Evolutionary conservation across 2,797 vertebrate genomes (phyloP), one percentile per base, ranked within the genome.

Genomic region (Hyperoplus immaculatus): DNA sequence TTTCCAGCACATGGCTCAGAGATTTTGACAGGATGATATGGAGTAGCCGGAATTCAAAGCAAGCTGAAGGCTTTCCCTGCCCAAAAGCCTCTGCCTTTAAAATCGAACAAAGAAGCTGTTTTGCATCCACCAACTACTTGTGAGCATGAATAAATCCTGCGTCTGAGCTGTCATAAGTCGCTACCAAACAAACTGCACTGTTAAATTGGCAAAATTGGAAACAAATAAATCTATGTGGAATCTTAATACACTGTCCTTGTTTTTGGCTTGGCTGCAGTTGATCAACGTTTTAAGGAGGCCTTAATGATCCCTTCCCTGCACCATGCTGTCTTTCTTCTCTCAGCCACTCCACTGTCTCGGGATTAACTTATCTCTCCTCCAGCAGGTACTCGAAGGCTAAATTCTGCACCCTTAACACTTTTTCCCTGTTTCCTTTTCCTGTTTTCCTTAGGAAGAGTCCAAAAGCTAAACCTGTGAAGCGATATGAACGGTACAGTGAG

Each of bases 321-420:
- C 85, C 79, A 76, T 68, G 66, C 75, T 75, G 86, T 84, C 77
- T 90, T 84, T 88, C 76, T 78, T 89, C 77, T 85, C 78, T 82
- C 74, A 62, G 80, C 73, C 69, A 58, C 80, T 82, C 69, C 65
- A 83, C 87, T 88, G 85, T 92, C 81, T 79, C 9, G 67, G 88
- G 89, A 92, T 91, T 90, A 91, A 91, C 82, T 93, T 86, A 90
- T 90, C 87, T 93, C 81, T 91, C 86, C 87, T 89, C 74, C 85
- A 83, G 90, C 88, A 89, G 58, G 68, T 54, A 69, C 75, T 82
- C 50, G 53, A 79, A 80, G 84, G 86, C 86, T 81, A 80, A 89
- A 94, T 91, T 92, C 83, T 92, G 91, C 89, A 85, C 88, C 79
- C 76, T 87, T 84, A 85, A 91, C 90, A 90, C 71, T 86, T 90